Evolutionary conservation across 2,113 vertebrate genomes (phyloP).

Genomic region (Condylura cristata): DNA sequence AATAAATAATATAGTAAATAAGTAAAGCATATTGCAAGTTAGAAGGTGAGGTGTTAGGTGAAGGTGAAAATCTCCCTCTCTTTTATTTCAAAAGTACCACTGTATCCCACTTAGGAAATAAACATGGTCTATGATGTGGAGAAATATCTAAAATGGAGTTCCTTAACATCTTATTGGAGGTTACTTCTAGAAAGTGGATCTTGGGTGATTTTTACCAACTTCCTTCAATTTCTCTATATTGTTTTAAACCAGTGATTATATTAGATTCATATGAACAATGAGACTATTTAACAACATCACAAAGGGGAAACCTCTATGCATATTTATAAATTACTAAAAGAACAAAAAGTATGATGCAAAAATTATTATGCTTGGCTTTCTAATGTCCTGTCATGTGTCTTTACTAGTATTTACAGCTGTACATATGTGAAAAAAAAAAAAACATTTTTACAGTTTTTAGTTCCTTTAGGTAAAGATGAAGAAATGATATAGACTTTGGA

Average conservation of each 20-base stretch:
- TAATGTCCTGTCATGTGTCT: neutral
- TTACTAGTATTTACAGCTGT: neutral
- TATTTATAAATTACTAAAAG: constrained; percentile 6
- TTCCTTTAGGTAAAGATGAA: neutral
- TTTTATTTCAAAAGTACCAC: neutral
- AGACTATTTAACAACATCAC: neutral
- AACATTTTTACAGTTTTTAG: neutral
- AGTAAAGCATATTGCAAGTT: neutral
- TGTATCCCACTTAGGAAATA: neutral
- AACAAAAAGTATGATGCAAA: neutral
- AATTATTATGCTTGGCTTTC: neutral
- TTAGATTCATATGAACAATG: constrained; percentile 30
- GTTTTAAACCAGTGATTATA: constrained; percentile 11
- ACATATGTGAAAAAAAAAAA: neutral
- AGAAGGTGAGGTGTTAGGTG: neutral
- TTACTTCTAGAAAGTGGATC: neutral
- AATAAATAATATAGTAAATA: neutral
- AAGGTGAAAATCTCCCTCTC: neutral
- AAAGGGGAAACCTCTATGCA: constrained; percentile 5
- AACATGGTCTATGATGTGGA: neutral
- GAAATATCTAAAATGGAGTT: neutral
- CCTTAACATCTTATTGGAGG: neutral
- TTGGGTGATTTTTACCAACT: neutral
- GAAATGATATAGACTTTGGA: constrained; percentile 8
- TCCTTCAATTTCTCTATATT: neutral